Conservation (phyloP, 1,140 invertebrate genomes). For the Aphaenogaster floridana region DNA sequence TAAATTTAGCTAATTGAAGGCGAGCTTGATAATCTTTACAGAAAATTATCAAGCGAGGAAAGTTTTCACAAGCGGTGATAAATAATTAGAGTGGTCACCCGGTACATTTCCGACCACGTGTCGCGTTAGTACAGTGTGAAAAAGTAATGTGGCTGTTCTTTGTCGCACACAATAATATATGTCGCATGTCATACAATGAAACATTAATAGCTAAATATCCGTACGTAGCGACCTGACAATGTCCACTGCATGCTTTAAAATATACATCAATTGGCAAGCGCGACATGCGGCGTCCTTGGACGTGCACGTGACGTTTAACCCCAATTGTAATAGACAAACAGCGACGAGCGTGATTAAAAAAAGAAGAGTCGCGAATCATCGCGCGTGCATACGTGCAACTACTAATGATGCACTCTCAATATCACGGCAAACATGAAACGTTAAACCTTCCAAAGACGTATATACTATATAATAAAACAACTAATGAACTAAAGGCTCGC, state of each 20-base stretch:
- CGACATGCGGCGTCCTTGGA: conserved; percentile 9
- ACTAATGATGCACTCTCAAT: neutral
- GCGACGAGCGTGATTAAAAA: conserved; percentile 1
- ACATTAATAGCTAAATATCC: conserved; percentile 24
- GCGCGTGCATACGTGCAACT: neutral
- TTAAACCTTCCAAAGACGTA: neutral
- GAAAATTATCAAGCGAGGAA: neutral
- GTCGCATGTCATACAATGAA: conserved; percentile 18
- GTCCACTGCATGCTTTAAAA: conserved; percentile 30
- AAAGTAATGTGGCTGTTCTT: neutral
- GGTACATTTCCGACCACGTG: neutral
- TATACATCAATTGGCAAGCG: conserved; percentile 33
- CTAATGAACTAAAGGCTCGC: too few relatives aligned
- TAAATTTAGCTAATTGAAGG: neutral
- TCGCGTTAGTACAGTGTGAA: neutral
- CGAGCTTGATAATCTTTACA: neutral
- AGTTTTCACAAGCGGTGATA: neutral
- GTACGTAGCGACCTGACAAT: neutral
- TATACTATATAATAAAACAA: too few relatives aligned
- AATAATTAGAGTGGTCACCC: neutral
- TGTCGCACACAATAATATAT: neutral
- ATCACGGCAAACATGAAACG: neutral
- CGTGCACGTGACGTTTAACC: conserved; percentile 16
- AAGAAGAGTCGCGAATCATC: neutral
- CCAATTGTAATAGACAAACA: conserved; percentile 36